phyloP scores from a whole-genome alignment of 1,140 invertebrate species.

The Cydia pomonella region DNA sequence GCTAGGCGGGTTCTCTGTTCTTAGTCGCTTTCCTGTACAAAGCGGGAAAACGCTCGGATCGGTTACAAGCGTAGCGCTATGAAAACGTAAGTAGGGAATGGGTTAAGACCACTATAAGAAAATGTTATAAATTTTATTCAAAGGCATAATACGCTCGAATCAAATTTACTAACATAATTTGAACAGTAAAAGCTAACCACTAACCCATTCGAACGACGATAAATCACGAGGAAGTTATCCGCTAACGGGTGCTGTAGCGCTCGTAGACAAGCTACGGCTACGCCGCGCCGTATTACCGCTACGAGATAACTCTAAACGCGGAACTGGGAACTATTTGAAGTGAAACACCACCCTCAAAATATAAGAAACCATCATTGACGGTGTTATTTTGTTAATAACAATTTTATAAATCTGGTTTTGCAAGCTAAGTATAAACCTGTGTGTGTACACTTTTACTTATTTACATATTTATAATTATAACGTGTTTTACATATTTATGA shows the following conservation, averaged over 20 bases:
- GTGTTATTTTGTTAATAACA: neutral
- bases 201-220: conserved; percentile 27
- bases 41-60: too few relatives aligned
- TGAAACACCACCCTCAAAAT: neutral
- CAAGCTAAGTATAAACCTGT: too few relatives aligned
- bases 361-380: neutral
- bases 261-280: conserved; percentile 20
- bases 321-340: neutral
- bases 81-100: too few relatives aligned
- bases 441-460: too few relatives aligned
- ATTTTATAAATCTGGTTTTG: too few relatives aligned
- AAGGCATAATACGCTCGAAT: neutral
- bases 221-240: conserved; percentile 32
- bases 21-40: too few relatives aligned
- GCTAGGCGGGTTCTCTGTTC: too few relatives aligned
- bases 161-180: conserved; percentile 23
- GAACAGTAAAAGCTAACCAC: conserved; percentile 20
- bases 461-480: too few relatives aligned
- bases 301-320: conserved; percentile 9
- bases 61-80: too few relatives aligned
- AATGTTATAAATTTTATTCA: neutral
- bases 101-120: neutral
- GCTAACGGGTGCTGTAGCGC: conserved; percentile 29
- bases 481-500: too few relatives aligned
- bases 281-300: conserved; percentile 17